Evolutionary conservation across 2,888 invertebrate species (phyloP).

Genomic region (Yponomeuta cagnagella): DNA sequence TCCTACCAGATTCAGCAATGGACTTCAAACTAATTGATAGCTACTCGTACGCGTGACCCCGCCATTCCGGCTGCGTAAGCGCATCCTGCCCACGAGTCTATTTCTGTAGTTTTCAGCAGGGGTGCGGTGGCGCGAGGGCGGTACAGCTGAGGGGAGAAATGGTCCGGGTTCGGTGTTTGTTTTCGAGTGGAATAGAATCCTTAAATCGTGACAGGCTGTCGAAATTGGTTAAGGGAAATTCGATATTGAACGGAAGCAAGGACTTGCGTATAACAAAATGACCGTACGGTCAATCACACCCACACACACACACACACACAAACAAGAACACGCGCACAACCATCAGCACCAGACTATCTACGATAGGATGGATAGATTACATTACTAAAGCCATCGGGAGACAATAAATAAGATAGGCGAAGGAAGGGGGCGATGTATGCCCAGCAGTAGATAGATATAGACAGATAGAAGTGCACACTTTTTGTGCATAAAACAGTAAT

Average conservation of each 20-base stretch:
- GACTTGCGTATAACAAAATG: neutral
- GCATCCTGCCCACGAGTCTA: neutral
- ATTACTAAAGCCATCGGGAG: too few species aligned
- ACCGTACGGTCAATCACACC: neutral
- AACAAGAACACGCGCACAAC: too few species aligned
- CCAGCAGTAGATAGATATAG: too few species aligned
- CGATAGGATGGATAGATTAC: too few species aligned
- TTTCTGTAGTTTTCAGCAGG: slow-evolving; percentile 8
- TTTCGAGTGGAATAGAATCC: neutral
- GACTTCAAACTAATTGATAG: neutral
- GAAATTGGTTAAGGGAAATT: neutral
- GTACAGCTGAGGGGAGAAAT: neutral
- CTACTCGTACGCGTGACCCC: neutral
- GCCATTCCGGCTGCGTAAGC: neutral
- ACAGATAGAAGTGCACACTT: too few species aligned
- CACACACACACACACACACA: too few species aligned
- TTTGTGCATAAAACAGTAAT: too few species aligned
- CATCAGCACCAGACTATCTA: too few species aligned
- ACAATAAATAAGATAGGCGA: too few species aligned
- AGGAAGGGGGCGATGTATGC: too few species aligned
- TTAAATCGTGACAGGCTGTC: neutral
- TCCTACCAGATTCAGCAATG: too few species aligned
- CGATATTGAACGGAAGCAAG: neutral
- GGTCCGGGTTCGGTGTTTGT: neutral
- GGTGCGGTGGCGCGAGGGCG: slow-evolving; percentile 1